Percentiles rank a stretch among this genome's conserved stretches.
Conservation (phyloP, 64 coral and sea anemone species). For the Montipora foliosa region DNA sequence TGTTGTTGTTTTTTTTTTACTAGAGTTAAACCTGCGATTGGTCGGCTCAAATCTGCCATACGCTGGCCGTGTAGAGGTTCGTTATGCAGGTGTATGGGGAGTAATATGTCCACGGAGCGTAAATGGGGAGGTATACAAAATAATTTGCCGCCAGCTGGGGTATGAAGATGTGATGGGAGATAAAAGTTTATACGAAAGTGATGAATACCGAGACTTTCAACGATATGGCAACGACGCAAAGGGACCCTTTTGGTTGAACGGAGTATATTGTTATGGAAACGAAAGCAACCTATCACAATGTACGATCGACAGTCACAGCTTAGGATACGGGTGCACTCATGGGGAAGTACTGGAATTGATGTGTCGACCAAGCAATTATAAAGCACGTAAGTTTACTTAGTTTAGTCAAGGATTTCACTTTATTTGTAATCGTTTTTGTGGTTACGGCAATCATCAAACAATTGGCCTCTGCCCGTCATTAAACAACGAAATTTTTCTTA, state of each 20-base stretch:
- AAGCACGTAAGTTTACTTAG: neutral
- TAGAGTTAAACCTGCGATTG: neutral
- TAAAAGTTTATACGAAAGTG: neutral
- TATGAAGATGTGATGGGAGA: conserved; percentile 19
- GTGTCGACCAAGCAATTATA: conserved; percentile 33
- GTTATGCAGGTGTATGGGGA: conserved; percentile 40
- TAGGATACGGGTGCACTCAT: neutral
- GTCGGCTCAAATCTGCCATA: conserved; percentile 24
- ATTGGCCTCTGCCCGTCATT: no score
- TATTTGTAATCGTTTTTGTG: no score
- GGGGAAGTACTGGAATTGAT: neutral
- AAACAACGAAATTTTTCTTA: no score
- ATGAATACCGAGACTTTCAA: neutral
- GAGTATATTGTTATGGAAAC: conserved; percentile 30
- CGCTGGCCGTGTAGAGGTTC: conserved; percentile 41
- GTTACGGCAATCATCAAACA: no score
- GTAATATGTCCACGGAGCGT: conserved; percentile 21
- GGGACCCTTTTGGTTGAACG: conserved; percentile 28
- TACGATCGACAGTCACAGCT: neutral
- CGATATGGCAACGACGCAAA: neutral
- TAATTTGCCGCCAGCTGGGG: conserved; percentile 40
- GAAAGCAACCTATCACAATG: conserved; percentile 13
- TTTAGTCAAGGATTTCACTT: no score
- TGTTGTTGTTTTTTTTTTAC: neutral
- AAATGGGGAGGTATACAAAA: conserved; percentile 5